Percentiles rank a stretch among this genome's conserved stretches.
These are phyloP conservation scores for Uropetala carovei DNA, from an alignment of 2,888 invertebrate species.

Conservation along the genomic window DNA sequence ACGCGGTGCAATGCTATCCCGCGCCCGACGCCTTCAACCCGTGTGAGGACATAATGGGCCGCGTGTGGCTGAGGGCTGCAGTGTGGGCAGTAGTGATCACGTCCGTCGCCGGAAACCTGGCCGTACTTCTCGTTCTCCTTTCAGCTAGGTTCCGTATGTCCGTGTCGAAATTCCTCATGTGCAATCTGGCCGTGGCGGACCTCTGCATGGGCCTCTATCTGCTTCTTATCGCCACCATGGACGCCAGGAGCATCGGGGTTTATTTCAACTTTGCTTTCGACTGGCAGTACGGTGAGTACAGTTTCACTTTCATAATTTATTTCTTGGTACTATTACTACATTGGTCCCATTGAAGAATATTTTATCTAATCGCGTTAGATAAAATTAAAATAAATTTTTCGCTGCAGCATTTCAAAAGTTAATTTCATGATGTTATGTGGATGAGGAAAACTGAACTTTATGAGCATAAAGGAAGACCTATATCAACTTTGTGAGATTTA, in stretches of 20 bases:
- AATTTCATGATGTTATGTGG: no score
- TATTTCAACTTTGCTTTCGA: conserved; percentile 94
- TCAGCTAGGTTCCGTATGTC: conserved; percentile 76
- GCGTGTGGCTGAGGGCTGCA: conserved; percentile 85
- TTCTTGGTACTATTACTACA: not conserved
- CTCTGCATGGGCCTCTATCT: conserved; percentile 92
- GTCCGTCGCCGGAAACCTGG: conserved; percentile 89
- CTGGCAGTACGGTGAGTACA: conserved; percentile 86
- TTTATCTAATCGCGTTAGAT: no score
- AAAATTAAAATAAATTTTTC: no score
- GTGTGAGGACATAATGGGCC: conserved; percentile 94
- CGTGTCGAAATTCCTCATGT: conserved; percentile 85
- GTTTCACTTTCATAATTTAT: not conserved
- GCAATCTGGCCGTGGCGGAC: conserved; percentile 92
- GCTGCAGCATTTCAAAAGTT: no score
- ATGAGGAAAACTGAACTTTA: no score
- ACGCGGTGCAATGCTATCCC: conserved; percentile 80
- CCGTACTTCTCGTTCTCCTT: conserved; percentile 87
- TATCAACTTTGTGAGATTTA: no score
- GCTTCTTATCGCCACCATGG: conserved; percentile 88
- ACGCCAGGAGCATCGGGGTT: conserved; percentile 88
- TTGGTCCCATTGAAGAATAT: not conserved
- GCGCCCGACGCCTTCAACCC: conserved; percentile 89
- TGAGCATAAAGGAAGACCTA: no score
- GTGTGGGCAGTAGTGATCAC: conserved; percentile 92